Conservation (phyloP, 1,140 invertebrate genomes). For the Chironomus striatipennis region DNA sequence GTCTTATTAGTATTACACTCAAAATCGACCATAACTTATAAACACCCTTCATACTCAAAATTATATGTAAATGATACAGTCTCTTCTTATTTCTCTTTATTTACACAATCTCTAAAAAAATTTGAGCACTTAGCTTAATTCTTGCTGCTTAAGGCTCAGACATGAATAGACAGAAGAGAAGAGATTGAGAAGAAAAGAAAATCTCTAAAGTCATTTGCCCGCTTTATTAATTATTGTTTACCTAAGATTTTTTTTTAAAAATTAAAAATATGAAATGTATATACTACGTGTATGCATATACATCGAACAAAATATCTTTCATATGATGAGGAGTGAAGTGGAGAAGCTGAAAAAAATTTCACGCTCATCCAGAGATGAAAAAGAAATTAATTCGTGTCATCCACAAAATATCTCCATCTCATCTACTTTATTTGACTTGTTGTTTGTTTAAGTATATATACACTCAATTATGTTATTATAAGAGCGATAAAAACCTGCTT, state of each 20-base stretch:
- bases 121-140: not conserved
- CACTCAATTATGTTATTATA: conserved; percentile 18
- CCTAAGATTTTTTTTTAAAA: conserved; percentile 20
- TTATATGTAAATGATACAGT: not conserved
- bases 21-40: not conserved
- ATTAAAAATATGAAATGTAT: conserved; percentile 16
- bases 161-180: not conserved
- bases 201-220: conserved; percentile 5
- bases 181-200: not conserved
- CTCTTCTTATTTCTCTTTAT: not conserved
- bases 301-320: too few species aligned
- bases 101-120: not conserved
- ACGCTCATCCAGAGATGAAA: not conserved
- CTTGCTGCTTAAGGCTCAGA: not conserved
- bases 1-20: too few species aligned
- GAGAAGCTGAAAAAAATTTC: conserved; percentile 3
- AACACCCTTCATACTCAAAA: not conserved
- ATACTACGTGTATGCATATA: too few species aligned
- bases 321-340: too few species aligned
- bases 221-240: conserved; percentile 21
- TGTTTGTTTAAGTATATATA: conserved; percentile 2
- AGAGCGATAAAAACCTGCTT: conserved; percentile 20
- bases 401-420: not conserved
- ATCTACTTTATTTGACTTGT: not conserved
- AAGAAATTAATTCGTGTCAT: conserved; percentile 15